A percentile compares a stretch with the other conserved stretches of the same genome.
These are phyloP conservation scores for Anas platyrhynchos DNA, from an alignment of 2,113 vertebrate species.

Conservation along the genomic window DNA sequence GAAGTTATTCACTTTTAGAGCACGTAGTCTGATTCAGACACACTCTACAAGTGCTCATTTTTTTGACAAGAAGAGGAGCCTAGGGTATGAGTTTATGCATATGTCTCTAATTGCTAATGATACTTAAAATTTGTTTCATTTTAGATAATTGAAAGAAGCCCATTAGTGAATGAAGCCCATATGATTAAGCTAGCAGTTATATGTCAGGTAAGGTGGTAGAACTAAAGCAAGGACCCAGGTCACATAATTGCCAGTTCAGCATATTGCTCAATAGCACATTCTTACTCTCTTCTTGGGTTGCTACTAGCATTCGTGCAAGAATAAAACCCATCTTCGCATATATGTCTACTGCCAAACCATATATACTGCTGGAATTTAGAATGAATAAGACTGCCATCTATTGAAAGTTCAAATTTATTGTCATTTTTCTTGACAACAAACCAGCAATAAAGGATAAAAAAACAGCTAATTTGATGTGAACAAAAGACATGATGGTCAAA, in stretches of 20 bases:
- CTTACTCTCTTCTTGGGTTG: neutral
- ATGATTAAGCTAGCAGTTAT: neutral
- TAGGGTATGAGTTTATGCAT: accelerated
- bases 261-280: accelerated
- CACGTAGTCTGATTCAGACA: neutral
- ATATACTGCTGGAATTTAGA: neutral
- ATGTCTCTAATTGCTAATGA: neutral
- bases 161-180: neutral
- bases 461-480: neutral
- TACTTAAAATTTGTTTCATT: neutral
- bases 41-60: neutral
- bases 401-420: neutral
- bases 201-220: neutral
- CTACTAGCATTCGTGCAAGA: neutral
- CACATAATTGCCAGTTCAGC: accelerated
- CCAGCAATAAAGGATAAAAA: accelerated
- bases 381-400: neutral
- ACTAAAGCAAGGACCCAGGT: neutral
- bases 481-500: neutral
- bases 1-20: neutral
- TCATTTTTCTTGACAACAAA: neutral
- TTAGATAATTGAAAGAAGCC: neutral
- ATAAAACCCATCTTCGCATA: neutral
- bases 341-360: neutral
- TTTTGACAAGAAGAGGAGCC: neutral